phyloP scores from a whole-genome alignment of 2,113 vertebrate species.

The Lichenostomus cassidix region DNA sequence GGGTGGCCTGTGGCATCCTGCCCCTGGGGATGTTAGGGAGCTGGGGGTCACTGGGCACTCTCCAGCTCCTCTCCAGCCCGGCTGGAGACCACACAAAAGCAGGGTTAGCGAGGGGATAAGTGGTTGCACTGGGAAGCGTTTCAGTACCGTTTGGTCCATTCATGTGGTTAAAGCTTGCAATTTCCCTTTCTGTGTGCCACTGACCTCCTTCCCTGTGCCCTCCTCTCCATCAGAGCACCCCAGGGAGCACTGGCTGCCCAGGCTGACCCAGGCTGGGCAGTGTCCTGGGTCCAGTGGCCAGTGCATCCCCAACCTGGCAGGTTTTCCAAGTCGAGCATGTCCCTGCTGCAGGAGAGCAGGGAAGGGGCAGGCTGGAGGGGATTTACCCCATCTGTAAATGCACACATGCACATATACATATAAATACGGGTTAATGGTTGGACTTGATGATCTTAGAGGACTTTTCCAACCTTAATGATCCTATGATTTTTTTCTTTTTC shows the following conservation, averaged over 20 bases:
- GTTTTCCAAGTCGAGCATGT: rapidly evolving
- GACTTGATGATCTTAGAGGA: neutral
- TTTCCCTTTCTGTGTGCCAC: neutral
- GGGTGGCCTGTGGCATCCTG: rapidly evolving
- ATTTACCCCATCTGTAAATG: neutral
- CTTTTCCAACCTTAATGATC: neutral
- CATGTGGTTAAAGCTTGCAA: neutral
- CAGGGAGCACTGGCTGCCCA: rapidly evolving
- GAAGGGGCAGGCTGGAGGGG: neutral
- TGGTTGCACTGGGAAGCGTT: neutral
- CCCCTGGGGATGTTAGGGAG: neutral
- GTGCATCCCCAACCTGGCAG: rapidly evolving
- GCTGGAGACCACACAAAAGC: neutral
- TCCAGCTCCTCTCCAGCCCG: neutral
- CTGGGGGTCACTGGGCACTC: neutral
- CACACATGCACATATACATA: no score
- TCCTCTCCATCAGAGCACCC: neutral
- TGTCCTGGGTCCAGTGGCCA: rapidly evolving
- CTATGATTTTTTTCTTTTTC: neutral
- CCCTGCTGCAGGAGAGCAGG: neutral
- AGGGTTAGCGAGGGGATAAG: neutral
- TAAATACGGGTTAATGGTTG: neutral
- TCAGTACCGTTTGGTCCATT: neutral
- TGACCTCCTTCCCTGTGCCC: neutral
- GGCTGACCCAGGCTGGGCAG: neutral